A percentile compares a stretch with the other conserved stretches of the same genome.
Conservation (phyloP, 1,140 invertebrate species). For the Daktulosphaira vitifoliae region DNA sequence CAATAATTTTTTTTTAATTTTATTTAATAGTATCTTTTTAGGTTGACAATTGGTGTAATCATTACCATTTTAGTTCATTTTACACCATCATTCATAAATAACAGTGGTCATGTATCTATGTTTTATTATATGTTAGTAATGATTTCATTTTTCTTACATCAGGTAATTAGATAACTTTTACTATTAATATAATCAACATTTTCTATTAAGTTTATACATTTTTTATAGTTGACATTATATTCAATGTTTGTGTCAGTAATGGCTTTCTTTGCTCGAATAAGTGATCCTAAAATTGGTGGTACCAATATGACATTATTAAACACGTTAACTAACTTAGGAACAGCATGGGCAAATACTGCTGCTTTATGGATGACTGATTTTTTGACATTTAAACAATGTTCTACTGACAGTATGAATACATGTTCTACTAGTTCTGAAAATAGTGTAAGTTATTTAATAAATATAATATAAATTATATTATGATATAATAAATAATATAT, state of each 20-base stretch:
- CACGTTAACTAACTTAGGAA: conserved; percentile 91
- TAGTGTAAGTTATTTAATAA: conserved; percentile 12
- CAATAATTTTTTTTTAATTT: background rate
- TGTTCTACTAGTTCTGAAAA: conserved; percentile 3
- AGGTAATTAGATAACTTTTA: conserved; percentile 11
- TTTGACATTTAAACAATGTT: conserved; percentile 71
- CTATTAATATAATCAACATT: background rate
- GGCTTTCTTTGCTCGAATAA: conserved; percentile 78
- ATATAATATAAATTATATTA: background rate
- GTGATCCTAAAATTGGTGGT: conserved; percentile 88
- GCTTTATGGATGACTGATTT: conserved; percentile 87
- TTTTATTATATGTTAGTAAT: conserved; percentile 22
- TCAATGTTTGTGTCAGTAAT: conserved; percentile 74
- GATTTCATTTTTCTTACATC: conserved; percentile 18
- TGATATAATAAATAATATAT: background rate
- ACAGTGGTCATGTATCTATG: conserved; percentile 49
- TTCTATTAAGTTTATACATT: too few species aligned
- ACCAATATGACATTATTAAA: conserved; percentile 99
- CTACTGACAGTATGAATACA: conserved; percentile 34
- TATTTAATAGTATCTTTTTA: background rate
- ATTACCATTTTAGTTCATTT: conserved; percentile 75
- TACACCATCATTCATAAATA: conserved; percentile 63
- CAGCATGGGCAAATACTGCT: conserved; percentile 91
- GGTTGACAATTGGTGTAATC: conserved; percentile 47
- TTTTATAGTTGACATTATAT: conserved; percentile 44